Evolutionary conservation across 2,797 vertebrate species (phyloP), one percentile per base, ranked within the genome.

Genomic region (Vespertilio murinus): DNA sequence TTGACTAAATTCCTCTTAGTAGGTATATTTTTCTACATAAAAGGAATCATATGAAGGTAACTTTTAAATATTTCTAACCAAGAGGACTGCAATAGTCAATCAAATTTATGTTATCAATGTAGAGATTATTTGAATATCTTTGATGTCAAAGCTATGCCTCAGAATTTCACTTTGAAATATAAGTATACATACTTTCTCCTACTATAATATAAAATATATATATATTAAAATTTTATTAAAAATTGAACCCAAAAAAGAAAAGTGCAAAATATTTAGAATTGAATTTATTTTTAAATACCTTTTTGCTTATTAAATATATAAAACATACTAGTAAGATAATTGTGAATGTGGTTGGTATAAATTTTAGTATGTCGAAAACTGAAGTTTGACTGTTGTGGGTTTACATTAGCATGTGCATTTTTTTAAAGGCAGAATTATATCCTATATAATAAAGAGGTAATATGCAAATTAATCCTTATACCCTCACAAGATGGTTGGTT

Each of bases 191-290:
- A 35, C 23, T 64, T 90, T 96, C 88, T 78, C 59, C 81, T 93
- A 77, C 85, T 93, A 73, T 94, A 95, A 88, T 92, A 94, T 92
- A 90, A 97, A 95, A 96, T 90, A 97, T 93, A 91, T 93, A 91
- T 86, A 96, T 92, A 95, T 96, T 96, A 97, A 93, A 94, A 75
- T 90, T 95, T 93, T 97, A 95, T 96, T 91, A 96, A 96, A 96
- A 96, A 81, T 91, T 92, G 88, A 96, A 67, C 61, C 89, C 70
- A 95, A 87, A 93, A 94, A 97, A 96, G 70, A 85, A 90, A 95
- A 93, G 47, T 86, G 47, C 73, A 93, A 84, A 93, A 17, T 70
- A 95, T 95, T 96, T 94, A 96, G 87, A 97, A 73, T 88, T 95
- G 93, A 95, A 95, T 95, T 94, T 95, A 88, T 92, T 96, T 97